phyloP scores from a whole-genome alignment of 2,888 invertebrate genomes.

The Lordiphosa fenestrarum region DNA sequence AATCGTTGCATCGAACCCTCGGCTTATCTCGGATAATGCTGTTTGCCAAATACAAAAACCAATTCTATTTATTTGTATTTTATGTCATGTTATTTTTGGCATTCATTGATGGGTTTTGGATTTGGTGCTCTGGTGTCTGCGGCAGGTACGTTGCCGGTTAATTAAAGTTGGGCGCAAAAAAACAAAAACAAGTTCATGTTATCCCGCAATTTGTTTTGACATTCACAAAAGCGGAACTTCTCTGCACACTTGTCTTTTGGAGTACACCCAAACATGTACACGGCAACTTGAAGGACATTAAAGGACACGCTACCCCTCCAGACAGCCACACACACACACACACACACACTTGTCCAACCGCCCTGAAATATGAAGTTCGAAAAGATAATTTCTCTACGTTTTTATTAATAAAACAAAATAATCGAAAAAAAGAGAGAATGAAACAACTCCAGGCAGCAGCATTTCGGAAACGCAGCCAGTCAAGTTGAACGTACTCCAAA shows the following conservation, averaged over 20 bases:
- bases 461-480: conserved; percentile 63
- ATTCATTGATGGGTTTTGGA: conserved; percentile 47
- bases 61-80: conserved; percentile 70
- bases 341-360: conserved; percentile 46
- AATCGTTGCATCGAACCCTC: conserved; percentile 77
- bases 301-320: conserved; percentile 54
- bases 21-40: conserved; percentile 77
- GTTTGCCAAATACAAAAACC: conserved; percentile 74
- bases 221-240: conserved; percentile 5
- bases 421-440: not conserved
- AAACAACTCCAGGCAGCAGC: conserved; percentile 19
- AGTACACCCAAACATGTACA: conserved; percentile 16
- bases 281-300: conserved; percentile 30
- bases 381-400: conserved; percentile 69
- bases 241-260: conserved; percentile 19
- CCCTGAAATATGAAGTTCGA: conserved; percentile 74
- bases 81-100: conserved; percentile 42
- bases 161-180: not conserved
- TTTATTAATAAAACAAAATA: conserved; percentile 21
- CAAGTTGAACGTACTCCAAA: conserved; percentile 72
- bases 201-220: conserved; percentile 21
- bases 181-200: conserved; percentile 18
- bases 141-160: not conserved
- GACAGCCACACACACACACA: not conserved
- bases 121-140: conserved; percentile 11